phyloP scores from a whole-genome alignment of 2,797 vertebrate species.

The Channa striata region DNA sequence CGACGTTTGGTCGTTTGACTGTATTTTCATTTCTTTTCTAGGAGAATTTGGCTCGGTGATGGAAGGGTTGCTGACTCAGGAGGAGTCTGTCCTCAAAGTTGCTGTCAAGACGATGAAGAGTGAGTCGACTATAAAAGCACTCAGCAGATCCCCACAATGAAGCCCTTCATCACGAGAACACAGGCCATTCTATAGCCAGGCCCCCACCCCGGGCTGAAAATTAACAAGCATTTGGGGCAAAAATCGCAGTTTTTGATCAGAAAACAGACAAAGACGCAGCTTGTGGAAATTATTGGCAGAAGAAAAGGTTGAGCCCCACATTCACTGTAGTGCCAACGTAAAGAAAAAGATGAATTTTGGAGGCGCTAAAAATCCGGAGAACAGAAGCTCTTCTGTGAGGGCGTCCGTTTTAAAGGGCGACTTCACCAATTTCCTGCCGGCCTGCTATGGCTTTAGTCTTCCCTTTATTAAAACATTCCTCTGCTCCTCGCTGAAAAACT shows the following conservation, averaged over 20 bases:
- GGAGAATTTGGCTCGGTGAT: constrained; percentile 95
- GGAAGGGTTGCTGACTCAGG: constrained; percentile 92
- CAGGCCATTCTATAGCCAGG: constrained; percentile 37
- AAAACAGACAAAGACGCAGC: constrained; percentile 35
- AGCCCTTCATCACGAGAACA: constrained; percentile 48
- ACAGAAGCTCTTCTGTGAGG: not conserved
- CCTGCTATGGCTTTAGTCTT: too few relatives aligned
- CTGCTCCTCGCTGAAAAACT: too few relatives aligned
- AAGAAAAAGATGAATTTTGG: constrained; percentile 9
- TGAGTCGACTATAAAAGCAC: constrained; percentile 77
- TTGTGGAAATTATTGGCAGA: constrained; percentile 40
- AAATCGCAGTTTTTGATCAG: constrained; percentile 39
- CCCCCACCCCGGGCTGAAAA: constrained; percentile 25
- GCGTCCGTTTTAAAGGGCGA: constrained; percentile 10
- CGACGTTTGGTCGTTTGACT: constrained; percentile 12
- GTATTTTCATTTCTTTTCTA: constrained; percentile 59
- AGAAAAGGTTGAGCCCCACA: constrained; percentile 29
- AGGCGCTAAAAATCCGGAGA: not conserved
- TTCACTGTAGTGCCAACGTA: constrained; percentile 9
- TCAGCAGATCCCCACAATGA: constrained; percentile 43
- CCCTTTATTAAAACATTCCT: too few relatives aligned
- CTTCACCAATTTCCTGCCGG: too few relatives aligned
- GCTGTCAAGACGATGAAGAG: constrained; percentile 97
- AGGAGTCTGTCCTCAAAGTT: constrained; percentile 90
- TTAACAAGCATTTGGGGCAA: constrained; percentile 15